Percentiles rank a stretch among this genome's conserved stretches.
These are phyloP conservation scores for Aporrectodea caliginosa DNA, from an alignment of 1,140 invertebrate species.

Conservation along the genomic window DNA sequence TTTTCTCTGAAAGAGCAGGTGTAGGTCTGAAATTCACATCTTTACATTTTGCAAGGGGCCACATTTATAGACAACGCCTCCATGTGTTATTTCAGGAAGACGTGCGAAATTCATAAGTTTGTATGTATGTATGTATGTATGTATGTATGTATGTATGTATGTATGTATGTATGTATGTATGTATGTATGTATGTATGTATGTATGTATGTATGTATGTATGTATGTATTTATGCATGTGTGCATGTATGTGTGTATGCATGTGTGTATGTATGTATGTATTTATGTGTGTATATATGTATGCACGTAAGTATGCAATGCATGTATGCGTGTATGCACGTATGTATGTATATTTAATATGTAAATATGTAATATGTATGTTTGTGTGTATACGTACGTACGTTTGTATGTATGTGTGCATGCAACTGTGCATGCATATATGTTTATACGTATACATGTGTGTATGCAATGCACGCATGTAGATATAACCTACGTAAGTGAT, in stretches of 20 bases:
- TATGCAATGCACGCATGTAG: too few species aligned
- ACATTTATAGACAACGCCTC: not conserved
- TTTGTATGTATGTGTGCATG: too few species aligned
- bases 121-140: conserved; percentile 9
- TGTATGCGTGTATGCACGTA: too few species aligned
- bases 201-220: conserved; percentile 28
- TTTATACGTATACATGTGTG: too few species aligned
- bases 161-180: conserved; percentile 19
- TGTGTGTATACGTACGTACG: too few species aligned
- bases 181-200: conserved; percentile 28
- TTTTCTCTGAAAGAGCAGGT: not conserved
- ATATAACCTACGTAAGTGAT: too few species aligned
- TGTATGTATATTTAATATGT: too few species aligned
- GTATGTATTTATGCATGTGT: conserved; percentile 15
- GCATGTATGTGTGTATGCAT: conserved; percentile 21
- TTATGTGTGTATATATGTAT: too few species aligned
- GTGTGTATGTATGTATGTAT: conserved; percentile 21
- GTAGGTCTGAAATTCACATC: not conserved
- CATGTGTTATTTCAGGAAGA: not conserved
- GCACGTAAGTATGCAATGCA: conserved; percentile 18
- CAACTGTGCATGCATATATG: too few species aligned
- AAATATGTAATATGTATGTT: too few species aligned
- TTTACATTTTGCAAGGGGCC: not conserved
- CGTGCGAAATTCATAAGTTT: not conserved
- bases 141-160: conserved; percentile 21